Percentiles rank a stretch among this genome's conserved stretches.
These are phyloP conservation scores for Sebastes trivittatus DNA, from an alignment of 2,797 vertebrate species.

Conservation along the genomic window DNA sequence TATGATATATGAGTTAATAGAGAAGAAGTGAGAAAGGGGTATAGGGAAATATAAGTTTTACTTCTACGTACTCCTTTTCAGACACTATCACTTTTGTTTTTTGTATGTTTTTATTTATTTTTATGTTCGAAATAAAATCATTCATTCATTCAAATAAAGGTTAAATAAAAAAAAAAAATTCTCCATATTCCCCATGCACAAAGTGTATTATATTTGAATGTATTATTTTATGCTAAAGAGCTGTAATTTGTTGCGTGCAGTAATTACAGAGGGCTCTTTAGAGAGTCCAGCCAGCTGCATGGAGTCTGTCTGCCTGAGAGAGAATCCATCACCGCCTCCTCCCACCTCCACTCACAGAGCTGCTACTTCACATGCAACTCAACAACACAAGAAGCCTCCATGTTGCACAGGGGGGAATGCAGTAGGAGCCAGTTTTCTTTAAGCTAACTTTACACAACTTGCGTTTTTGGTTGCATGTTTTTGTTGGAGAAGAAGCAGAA, in stretches of 20 bases:
- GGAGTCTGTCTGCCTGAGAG: slow-evolving; percentile 36
- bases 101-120: no score
- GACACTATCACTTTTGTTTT: no score
- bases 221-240: not conserved
- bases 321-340: slow-evolving; percentile 77
- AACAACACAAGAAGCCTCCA: slow-evolving; percentile 83
- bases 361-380: slow-evolving; percentile 77
- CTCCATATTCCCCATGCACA: not conserved
- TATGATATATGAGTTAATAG: no score
- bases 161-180: no score
- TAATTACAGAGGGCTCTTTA: slow-evolving; percentile 25
- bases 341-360: slow-evolving; percentile 38
- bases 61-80: no score
- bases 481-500: not conserved
- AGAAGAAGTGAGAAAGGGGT: no score
- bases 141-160: no score
- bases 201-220: not conserved
- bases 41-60: no score
- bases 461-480: slow-evolving; percentile 16
- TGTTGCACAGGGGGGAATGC: slow-evolving; percentile 75
- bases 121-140: no score
- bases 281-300: slow-evolving; percentile 45
- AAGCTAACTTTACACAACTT: slow-evolving; percentile 36
- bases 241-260: slow-evolving; percentile 20
- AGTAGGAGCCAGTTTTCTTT: slow-evolving; percentile 31